Evolutionary conservation across 1,140 invertebrate species (phyloP).

Genomic region (Dinoponera quadriceps): DNA sequence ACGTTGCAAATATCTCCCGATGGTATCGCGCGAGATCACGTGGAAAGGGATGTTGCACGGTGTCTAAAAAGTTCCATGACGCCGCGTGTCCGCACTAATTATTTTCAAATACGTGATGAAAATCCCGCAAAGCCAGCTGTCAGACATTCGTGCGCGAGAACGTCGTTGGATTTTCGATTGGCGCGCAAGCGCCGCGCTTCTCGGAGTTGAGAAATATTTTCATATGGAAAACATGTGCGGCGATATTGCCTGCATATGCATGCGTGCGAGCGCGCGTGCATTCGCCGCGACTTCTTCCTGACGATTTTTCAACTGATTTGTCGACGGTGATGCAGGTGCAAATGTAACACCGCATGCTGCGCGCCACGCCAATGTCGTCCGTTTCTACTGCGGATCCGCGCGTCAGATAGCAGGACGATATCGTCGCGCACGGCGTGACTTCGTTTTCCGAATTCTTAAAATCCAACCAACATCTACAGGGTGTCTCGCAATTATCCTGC

Average conservation of each 20-base stretch:
- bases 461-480: background rate
- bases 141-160: background rate
- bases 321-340: constrained; percentile 22
- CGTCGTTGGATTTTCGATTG: constrained; percentile 42
- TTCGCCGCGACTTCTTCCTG: constrained; percentile 46
- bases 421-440: constrained; percentile 20
- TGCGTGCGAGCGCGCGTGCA: background rate
- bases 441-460: background rate
- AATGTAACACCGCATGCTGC: constrained; percentile 42
- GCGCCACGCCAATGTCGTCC: constrained; percentile 26
- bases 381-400: constrained; percentile 29
- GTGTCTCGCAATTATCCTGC: background rate
- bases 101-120: constrained; percentile 7
- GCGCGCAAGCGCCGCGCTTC: background rate
- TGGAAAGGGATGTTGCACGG: background rate
- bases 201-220: constrained; percentile 49
- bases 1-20: background rate
- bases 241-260: constrained; percentile 44
- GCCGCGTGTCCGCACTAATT: background rate
- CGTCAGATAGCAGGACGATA: constrained; percentile 7
- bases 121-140: background rate
- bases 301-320: constrained; percentile 60
- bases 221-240: constrained; percentile 28
- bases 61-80: constrained; percentile 2
- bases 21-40: background rate